Percentiles rank a stretch among this genome's conserved stretches.
phyloP scores from a whole-genome alignment of 1,140 invertebrate species.

The Eueides isabella region DNA sequence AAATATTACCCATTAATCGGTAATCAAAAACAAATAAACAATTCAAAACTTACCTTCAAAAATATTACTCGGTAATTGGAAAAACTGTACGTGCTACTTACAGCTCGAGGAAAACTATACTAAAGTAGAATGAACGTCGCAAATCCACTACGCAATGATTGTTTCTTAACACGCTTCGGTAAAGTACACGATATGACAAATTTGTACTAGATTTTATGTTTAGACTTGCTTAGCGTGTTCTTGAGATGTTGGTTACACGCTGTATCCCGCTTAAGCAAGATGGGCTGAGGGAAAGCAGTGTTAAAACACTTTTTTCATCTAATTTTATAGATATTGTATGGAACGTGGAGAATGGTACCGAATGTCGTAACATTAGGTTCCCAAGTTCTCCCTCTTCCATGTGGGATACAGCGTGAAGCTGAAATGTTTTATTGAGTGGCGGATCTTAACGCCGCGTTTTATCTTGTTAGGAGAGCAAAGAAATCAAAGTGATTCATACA shows the following conservation, averaged over 20 bases:
- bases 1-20: too few species aligned
- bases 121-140: background rate
- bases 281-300: background rate
- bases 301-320: too few species aligned
- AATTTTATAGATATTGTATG: too few species aligned
- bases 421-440: too few species aligned
- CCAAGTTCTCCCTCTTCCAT: too few species aligned
- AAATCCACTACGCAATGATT: background rate
- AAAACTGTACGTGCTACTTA: background rate
- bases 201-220: background rate
- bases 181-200: background rate
- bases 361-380: too few species aligned
- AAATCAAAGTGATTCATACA: too few species aligned
- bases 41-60: background rate
- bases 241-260: background rate
- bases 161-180: background rate
- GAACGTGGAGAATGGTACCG: too few species aligned
- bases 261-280: background rate
- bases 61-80: background rate
- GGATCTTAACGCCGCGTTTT: too few species aligned
- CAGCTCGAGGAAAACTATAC: background rate
- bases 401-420: too few species aligned
- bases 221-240: background rate
- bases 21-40: too few species aligned
- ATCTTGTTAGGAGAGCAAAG: too few species aligned